Conservation (phyloP, 35 echinoderm and acorn worm species). For the Strongylocentrotus purpuratus region DNA sequence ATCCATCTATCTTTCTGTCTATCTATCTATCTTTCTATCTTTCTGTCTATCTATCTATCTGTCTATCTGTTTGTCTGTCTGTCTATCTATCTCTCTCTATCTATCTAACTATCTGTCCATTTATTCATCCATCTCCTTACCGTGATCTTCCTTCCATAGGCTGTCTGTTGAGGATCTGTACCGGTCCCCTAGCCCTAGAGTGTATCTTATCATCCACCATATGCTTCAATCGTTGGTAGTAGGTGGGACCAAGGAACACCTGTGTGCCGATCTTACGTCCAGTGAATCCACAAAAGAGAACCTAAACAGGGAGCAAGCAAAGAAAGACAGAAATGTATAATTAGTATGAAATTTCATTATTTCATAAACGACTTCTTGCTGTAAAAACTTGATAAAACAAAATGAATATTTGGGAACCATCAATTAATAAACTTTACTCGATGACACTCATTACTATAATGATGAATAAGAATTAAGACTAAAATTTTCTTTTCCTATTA, state of each 20-base stretch:
- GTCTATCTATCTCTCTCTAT: too few species aligned
- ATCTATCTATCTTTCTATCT: too few species aligned
- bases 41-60: too few species aligned
- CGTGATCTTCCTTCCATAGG: conserved; percentile 99
- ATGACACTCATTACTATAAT: too few species aligned
- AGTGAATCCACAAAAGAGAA: conserved; percentile 88
- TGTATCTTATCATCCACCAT: conserved; percentile 99
- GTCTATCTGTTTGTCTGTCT: too few species aligned
- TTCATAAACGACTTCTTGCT: not conserved
- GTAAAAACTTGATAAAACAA: not conserved
- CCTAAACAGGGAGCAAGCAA: conserved; percentile 48
- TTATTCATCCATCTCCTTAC: conserved; percentile 49
- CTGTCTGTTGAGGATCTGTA: conserved; percentile 96
- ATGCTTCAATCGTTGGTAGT: conserved; percentile 97
- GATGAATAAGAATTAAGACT: too few species aligned
- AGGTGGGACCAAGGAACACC: conserved; percentile 93
- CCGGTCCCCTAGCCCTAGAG: conserved; percentile 89
- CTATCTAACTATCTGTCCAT: too few species aligned
- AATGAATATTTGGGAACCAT: too few species aligned
- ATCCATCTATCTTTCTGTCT: too few species aligned
- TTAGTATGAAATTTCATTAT: not conserved
- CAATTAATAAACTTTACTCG: too few species aligned
- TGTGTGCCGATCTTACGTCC: conserved; percentile 90
- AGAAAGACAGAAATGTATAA: not conserved
- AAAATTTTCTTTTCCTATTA: too few species aligned